Evolutionary conservation across 2,113 vertebrate genomes (phyloP).

Genomic region (Erinaceus europaeus): DNA sequence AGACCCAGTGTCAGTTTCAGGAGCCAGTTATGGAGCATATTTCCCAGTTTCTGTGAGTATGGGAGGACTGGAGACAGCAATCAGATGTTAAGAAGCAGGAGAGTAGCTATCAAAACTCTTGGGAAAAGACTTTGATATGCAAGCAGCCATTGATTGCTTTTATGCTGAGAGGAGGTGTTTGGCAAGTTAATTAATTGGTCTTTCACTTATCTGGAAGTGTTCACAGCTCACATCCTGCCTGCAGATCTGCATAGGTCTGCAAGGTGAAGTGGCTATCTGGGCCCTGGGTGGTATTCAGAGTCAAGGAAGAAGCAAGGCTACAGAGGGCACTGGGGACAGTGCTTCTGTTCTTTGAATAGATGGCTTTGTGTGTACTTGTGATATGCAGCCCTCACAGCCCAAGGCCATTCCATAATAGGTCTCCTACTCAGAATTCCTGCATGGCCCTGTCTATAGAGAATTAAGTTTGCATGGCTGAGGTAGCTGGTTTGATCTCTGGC

Average conservation of each 20-base stretch:
- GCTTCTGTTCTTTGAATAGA: not conserved
- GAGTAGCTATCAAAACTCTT: not conserved
- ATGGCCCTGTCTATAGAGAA: not conserved
- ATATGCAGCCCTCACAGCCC: not conserved
- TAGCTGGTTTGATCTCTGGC: no score
- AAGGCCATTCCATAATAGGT: fast-evolving
- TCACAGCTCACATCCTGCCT: not conserved
- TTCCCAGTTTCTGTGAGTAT: not conserved
- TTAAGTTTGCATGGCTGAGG: no score
- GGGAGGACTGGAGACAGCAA: fast-evolving
- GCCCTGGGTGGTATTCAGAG: not conserved
- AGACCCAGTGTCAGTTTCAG: not conserved
- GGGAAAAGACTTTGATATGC: not conserved
- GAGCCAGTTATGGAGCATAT: fast-evolving
- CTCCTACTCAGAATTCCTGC: not conserved
- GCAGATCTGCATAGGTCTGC: not conserved
- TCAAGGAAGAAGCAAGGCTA: not conserved
- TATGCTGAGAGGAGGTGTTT: not conserved
- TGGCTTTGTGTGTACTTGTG: not conserved
- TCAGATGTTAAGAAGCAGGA: not conserved
- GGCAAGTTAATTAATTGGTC: not conserved
- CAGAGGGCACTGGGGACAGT: not conserved
- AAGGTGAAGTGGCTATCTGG: no score
- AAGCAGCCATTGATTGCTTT: not conserved
- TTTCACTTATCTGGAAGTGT: not conserved